phyloP scores from a whole-genome alignment of 2,113 vertebrate species.

The Poeciliopsis occidentalis region DNA sequence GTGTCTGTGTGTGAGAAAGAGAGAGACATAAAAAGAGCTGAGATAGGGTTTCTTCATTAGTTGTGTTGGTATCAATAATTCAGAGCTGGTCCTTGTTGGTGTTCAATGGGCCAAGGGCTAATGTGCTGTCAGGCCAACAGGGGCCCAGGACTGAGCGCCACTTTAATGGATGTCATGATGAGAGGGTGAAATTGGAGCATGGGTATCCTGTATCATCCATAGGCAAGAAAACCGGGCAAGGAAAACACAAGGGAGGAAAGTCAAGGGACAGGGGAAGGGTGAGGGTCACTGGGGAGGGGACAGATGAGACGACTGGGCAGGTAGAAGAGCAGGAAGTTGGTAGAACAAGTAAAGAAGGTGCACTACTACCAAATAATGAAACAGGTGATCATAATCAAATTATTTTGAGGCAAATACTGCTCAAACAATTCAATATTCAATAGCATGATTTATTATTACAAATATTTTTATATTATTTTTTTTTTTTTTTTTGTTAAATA shows the following conservation, averaged over 20 bases:
- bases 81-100: constrained; percentile 79
- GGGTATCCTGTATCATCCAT: constrained; percentile 76
- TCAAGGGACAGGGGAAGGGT: constrained; percentile 15
- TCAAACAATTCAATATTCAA: no score
- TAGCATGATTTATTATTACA: no score
- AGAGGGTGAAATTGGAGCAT: constrained; percentile 83
- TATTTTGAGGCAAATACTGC: no score
- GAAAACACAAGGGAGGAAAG: constrained; percentile 9
- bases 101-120: constrained; percentile 85
- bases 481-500: no score
- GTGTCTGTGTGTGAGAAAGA: constrained; percentile 6
- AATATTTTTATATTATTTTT: no score
- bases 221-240: constrained; percentile 36
- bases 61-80: constrained; percentile 86
- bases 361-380: no score
- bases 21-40: constrained; percentile 52
- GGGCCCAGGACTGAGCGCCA: constrained; percentile 73
- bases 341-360: constrained; percentile 2
- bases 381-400: no score
- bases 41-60: constrained; percentile 85
- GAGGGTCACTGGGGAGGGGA: constrained; percentile 33
- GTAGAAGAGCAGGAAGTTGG: constrained; percentile 39
- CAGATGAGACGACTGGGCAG: constrained; percentile 53
- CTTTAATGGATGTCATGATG: constrained; percentile 88
- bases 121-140: constrained; percentile 81